A percentile compares a stretch with the other conserved stretches of the same genome.
phyloP scores from a whole-genome alignment of 1,140 invertebrate species.

The Pachyrhynchus sulphureomaculatus region DNA sequence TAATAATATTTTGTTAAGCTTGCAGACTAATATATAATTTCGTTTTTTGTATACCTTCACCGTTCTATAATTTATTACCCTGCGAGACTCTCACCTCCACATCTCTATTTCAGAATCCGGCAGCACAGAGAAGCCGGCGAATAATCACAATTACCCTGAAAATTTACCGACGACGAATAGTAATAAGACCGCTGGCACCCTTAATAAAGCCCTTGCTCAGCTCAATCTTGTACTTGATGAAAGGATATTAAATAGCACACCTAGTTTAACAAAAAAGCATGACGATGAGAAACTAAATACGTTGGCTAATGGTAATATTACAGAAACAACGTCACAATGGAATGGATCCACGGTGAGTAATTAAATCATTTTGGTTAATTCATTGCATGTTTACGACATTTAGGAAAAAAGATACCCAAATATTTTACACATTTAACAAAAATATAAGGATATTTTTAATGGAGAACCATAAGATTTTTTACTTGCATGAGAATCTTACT shows the following conservation, averaged over 20 bases:
- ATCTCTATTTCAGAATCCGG: conserved; percentile 11
- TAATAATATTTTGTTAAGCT: too few species aligned
- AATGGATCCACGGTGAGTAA: conserved; percentile 22
- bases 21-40: too few species aligned
- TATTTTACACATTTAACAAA: too few species aligned
- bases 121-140: not conserved
- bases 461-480: too few species aligned
- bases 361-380: too few species aligned
- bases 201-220: conserved; percentile 9
- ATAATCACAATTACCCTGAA: not conserved
- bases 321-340: conserved; percentile 17
- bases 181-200: conserved; percentile 13
- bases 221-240: conserved; percentile 2
- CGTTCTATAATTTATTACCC: too few species aligned
- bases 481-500: too few species aligned
- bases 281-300: not conserved
- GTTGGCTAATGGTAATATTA: conserved; percentile 8
- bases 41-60: too few species aligned
- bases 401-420: too few species aligned
- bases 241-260: conserved; percentile 13
- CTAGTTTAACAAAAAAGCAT: conserved; percentile 1
- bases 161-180: conserved; percentile 6
- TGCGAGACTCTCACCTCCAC: not conserved
- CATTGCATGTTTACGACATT: too few species aligned
- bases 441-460: too few species aligned